Evolutionary conservation across 2,797 vertebrate genomes (phyloP), one percentile per base, ranked within the genome.

Genomic region (Tadarida brasiliensis): DNA sequence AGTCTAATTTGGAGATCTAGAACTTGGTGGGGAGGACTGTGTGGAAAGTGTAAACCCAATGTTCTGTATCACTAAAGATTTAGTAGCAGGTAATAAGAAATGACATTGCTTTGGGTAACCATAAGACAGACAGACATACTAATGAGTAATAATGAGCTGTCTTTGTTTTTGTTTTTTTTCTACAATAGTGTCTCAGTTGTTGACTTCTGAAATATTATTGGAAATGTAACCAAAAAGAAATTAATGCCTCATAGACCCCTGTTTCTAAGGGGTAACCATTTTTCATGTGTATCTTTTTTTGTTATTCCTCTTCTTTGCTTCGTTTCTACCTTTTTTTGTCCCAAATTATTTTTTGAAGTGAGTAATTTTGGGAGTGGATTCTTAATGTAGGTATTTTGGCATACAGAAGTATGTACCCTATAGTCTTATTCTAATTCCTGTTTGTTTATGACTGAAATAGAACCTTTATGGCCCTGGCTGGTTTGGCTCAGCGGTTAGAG

Each of bases 301-400:
- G 12, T 35, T 19, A 4, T 74, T 17, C 22, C 7, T 57, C 16
- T 30, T 71, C 35, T 82, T 14, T 67, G 57, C 78, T 96, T 85
- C 26, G n/a, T 71, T 78, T 57, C 20, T 49, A 3, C 16, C 35
- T 87, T 56, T 67, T 67, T 95, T 73, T 51, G 74, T 83, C 35
- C 47, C 28, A 16, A 15, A 33, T 91, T 88, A 87, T 67, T 76
- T 95, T 57, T 5, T 14, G 47, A 96, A 94, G 28, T 73, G 57
- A 81, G 71, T 68, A 57, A 67, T 80, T 67, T 80, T 0, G n/a
- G 12, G 33, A 67, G 8, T 85, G 5, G 57, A 35, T 80, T 80
- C 56, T 88, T 88, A 35, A 3, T 59, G n/a, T 73, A 11, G 47
- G 9, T 59, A 20, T 92, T 61, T 83, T 7, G 4, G 44, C 51